Percentiles rank a stretch among this genome's conserved stretches.
These are phyloP conservation scores for Sterrhoptilus dennistouni DNA, from an alignment of 2,113 vertebrate species.

Conservation along the genomic window DNA sequence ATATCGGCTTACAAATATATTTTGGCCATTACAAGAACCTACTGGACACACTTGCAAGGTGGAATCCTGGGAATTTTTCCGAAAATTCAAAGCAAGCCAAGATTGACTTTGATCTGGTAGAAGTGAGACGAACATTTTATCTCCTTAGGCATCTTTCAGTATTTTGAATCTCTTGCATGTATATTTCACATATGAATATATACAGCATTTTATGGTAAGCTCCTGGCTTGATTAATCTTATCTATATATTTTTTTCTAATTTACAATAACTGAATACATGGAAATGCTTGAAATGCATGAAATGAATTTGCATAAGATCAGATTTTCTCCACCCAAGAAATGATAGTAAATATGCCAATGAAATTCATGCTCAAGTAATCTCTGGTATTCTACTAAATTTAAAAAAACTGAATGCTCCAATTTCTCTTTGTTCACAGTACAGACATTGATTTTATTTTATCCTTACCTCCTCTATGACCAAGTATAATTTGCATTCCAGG, in stretches of 20 bases:
- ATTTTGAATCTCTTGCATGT: background rate
- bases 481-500: background rate
- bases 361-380: background rate
- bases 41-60: background rate
- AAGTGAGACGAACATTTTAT: background rate
- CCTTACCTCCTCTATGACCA: background rate
- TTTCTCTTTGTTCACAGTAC: background rate
- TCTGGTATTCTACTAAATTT: background rate
- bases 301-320: background rate
- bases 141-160: background rate
- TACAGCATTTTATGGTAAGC: background rate
- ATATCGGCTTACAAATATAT: background rate
- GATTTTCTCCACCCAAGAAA: background rate
- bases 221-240: background rate
- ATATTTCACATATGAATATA: background rate
- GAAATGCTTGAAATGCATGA: background rate
- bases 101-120: background rate
- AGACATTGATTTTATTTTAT: background rate
- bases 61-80: background rate
- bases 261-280: background rate
- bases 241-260: background rate
- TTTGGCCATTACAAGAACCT: background rate
- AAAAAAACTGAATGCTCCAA: fast-evolving
- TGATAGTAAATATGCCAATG: background rate
- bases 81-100: background rate